These are phyloP conservation scores for Acanthococcus lagerstroemiae DNA, from an alignment of 2,888 invertebrate species.

Conservation along the genomic window DNA sequence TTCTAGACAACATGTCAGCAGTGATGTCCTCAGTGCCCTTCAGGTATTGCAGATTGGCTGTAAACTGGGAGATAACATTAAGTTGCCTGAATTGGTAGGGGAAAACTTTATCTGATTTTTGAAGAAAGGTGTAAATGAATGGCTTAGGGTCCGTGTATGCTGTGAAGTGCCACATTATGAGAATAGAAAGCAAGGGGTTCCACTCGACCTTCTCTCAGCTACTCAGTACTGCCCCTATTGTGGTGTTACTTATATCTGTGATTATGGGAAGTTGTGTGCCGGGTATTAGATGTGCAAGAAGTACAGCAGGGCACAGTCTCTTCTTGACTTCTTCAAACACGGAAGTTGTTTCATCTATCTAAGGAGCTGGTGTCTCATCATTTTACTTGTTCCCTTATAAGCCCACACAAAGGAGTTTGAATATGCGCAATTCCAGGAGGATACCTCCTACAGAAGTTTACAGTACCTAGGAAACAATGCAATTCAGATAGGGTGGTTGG, in stretches of 20 bases:
- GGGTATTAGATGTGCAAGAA: conserved; percentile 39
- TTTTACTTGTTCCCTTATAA: conserved; percentile 32
- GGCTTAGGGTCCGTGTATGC: conserved; percentile 33
- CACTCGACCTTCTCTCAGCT: conserved; percentile 32
- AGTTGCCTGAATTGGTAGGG: too few relatives aligned
- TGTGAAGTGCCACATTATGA: conserved; percentile 29
- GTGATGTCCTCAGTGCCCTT: too few relatives aligned
- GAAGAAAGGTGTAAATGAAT: too few relatives aligned
- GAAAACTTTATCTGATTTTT: too few relatives aligned
- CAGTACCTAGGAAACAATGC: conserved; percentile 32
- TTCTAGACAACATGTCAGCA: too few relatives aligned
- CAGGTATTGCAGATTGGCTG: too few relatives aligned
- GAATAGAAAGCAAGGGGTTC: conserved; percentile 34
- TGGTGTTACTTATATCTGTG: conserved; percentile 41
- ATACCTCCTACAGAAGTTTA: conserved; percentile 32
- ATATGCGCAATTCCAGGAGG: too few relatives aligned
- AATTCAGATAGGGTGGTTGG: conserved; percentile 30
- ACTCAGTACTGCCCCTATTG: conserved; percentile 42
- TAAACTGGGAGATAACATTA: too few relatives aligned
- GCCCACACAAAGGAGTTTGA: too few relatives aligned
- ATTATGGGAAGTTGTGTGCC: conserved; percentile 38
- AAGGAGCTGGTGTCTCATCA: conserved; percentile 35
- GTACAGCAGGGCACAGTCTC: conserved; percentile 37
- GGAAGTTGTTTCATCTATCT: conserved; percentile 34
- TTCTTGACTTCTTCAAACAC: conserved; percentile 38